Evolutionary conservation across 2,797 vertebrate genomes (phyloP).

Genomic region (Pangasius sanitwongsei): DNA sequence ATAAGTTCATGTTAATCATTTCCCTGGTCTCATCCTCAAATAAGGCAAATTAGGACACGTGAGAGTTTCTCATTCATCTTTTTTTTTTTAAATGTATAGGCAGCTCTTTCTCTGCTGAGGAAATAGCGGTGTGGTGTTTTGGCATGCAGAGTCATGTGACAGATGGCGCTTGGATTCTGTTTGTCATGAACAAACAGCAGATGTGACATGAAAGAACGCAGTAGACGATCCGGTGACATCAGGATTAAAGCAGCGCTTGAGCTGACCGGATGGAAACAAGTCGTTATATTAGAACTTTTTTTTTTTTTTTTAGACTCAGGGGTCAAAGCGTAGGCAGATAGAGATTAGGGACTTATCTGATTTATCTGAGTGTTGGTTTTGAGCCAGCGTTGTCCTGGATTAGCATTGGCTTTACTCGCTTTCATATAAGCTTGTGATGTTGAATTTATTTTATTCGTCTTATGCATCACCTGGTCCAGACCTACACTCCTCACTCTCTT

Average conservation of each 20-base stretch:
- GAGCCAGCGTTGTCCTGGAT: background rate
- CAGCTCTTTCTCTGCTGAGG: background rate
- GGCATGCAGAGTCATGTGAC: background rate
- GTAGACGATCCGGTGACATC: background rate
- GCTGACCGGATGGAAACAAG: background rate
- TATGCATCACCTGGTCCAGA: background rate
- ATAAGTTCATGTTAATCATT: background rate
- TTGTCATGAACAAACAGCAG: background rate
- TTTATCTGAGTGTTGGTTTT: background rate
- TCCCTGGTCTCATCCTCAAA: background rate
- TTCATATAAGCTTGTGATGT: background rate
- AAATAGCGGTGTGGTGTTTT: background rate
- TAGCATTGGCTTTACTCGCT: background rate
- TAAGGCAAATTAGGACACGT: background rate
- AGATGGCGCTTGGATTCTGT: background rate
- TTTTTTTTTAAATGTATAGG: background rate
- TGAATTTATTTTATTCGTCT: background rate
- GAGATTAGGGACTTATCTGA: background rate
- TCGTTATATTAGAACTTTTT: background rate
- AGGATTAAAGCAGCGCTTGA: background rate
- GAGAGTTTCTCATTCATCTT: background rate
- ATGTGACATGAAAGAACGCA: background rate
- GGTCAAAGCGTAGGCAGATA: background rate
- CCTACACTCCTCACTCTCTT: background rate
- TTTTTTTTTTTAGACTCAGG: background rate